Percentiles rank a stretch among this genome's conserved stretches.
These are phyloP conservation scores for Porphyrio hochstetteri DNA, from an alignment of 2,113 vertebrate genomes.

Conservation along the genomic window DNA sequence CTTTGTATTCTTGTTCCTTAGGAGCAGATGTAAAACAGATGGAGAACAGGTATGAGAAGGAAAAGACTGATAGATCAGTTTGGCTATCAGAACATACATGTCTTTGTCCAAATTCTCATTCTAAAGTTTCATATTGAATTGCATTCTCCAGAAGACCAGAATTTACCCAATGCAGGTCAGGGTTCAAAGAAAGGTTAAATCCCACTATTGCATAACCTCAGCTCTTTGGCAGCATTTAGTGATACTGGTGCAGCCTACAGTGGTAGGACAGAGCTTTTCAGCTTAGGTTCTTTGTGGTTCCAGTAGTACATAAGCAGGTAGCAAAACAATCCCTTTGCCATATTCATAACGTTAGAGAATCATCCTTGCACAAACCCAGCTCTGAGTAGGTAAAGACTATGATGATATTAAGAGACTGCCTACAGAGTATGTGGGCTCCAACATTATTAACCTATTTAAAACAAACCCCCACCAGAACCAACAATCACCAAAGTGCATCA, in stretches of 20 bases:
- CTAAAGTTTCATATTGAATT: neutral
- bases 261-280: neutral
- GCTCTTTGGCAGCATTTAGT: neutral
- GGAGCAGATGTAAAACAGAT: conserved; percentile 61
- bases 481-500: neutral
- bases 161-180: neutral
- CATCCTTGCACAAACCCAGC: neutral
- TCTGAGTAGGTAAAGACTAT: neutral
- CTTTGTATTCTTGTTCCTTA: conserved; percentile 86
- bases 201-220: neutral
- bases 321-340: neutral
- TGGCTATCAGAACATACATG: conserved; percentile 21
- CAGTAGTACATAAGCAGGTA: neutral
- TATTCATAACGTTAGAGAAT: neutral
- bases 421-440: neutral
- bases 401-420: neutral
- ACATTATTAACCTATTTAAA: neutral
- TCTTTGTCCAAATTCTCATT: neutral
- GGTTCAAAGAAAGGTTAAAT: conserved; percentile 23
- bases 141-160: neutral
- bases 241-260: neutral
- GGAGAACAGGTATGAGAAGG: conserved; percentile 54
- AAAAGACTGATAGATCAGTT: neutral
- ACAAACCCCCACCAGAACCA: neutral
- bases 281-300: neutral